Evolutionary conservation across 1,140 invertebrate species (phyloP), one percentile per base, ranked within the genome.

Genomic region (Ridgeia piscesae): DNA sequence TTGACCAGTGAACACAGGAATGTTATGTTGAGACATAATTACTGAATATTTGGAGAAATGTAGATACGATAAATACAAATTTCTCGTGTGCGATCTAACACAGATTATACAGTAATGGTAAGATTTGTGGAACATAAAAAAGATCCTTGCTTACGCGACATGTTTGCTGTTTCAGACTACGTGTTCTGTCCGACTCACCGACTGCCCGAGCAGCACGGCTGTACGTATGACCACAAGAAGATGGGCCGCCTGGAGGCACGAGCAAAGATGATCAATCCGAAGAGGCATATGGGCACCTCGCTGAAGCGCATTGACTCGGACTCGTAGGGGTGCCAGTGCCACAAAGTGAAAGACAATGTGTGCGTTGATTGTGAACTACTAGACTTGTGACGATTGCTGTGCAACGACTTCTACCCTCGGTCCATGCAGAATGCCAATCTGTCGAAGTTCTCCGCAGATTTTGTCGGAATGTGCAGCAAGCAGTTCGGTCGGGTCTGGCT

Each of bases 171-270:
- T 92, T 50, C 89, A 93, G 93, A 93, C 89, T 92, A 89, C 48
- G 88, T 93, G 9, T 93, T 93, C 89, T 93, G 93, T 89, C 92
- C 91, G 33, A 33, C 91, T 27, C 93, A 93, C 35, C 90, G 93
- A 31, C 89, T 93, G 35, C 93, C 93, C 1, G 93, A 93, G 48
- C 92, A 93, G 89, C 93, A 93, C 93, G 93, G 92, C 35, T 93
- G 93, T 34, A 48, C 90, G 27, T 93, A 91, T 35, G 93, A 93
- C 34, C 91, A 93, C 93, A 93, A 93, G 58, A 89, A 91, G 33
- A 31, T 89, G 31, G 93, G 93, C 4, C 92, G 93, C 27, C n/a
- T 92, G 35, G 92, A 93, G 90, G 93, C 92, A 6, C 77, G 92
- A 0, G 88, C 91, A 31, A 93, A 93, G 35, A 93, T 93, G 92